Conservation (phyloP, 2,888 invertebrate genomes). For the Cheilosia variabilis region DNA sequence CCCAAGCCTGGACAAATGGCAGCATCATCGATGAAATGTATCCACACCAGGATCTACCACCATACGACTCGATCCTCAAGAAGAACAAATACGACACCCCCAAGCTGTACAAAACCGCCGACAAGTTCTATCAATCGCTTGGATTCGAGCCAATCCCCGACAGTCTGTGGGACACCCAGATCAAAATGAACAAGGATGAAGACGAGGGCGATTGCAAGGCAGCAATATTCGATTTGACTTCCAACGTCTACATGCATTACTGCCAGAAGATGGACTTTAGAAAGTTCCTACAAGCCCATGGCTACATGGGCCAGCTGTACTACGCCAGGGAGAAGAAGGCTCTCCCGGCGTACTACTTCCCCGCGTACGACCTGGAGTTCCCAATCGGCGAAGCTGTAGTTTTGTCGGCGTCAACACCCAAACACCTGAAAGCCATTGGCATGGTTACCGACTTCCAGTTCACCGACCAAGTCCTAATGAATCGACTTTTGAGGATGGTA, state of each 20-base stretch:
- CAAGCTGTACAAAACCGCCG: constrained; percentile 20
- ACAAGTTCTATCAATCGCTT: constrained; percentile 45
- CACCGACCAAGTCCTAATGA: constrained; percentile 78
- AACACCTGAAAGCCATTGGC: constrained; percentile 78
- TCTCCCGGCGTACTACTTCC: constrained; percentile 80
- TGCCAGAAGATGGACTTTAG: constrained; percentile 81
- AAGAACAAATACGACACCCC: constrained; percentile 7
- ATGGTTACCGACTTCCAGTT: constrained; percentile 78
- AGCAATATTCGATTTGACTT: background rate
- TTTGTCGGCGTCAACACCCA: constrained; percentile 80
- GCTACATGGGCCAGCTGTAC: constrained; percentile 79
- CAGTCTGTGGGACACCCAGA: constrained; percentile 1
- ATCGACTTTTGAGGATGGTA: constrained; percentile 81
- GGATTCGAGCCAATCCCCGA: constrained; percentile 31
- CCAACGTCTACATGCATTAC: constrained; percentile 78
- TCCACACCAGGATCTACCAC: constrained; percentile 6
- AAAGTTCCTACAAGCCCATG: constrained; percentile 81
- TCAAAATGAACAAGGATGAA: background rate
- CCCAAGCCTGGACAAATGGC: constrained; percentile 21
- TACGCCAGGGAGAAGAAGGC: constrained; percentile 79
- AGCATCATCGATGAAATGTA: constrained; percentile 12
- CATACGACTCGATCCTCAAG: constrained; percentile 12
- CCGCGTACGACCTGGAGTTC: constrained; percentile 80
- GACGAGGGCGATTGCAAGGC: constrained; percentile 19
- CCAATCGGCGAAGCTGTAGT: constrained; percentile 81